Base-by-base conservation (phyloP, 2,888 invertebrate genomes). In the Melangyna quadrimaculata region DNA sequence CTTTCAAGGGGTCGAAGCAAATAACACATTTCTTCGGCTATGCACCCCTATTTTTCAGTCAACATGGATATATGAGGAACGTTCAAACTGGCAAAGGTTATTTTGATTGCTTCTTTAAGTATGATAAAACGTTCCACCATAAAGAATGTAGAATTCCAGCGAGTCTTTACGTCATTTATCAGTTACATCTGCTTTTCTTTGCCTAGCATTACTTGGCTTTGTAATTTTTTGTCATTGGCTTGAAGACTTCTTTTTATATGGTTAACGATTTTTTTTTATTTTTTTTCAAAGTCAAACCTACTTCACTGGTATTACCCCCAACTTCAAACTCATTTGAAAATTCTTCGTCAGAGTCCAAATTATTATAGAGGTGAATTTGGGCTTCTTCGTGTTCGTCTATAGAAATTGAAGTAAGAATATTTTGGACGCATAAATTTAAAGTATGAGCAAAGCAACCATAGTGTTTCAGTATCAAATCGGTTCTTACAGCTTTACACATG, bases 181-280 rank as follows among this genome's bases (percentile, higher is more conserved):
- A 63, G 17, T 5, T 29, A 48, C 4, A 72, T 48, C 8, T 19
- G 59, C 6, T 53, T 37, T 73, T 73, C 17, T 53, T 53, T 53
- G 14, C 63, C 53, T 19, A 40, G 37, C 63, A 73, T 73, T 12
- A 73, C 73, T 12, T 73, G 73, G 12, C 14, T 73, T 10, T 73
- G 51, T 2, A 51, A 29, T 40, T 40, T 37, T 32, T 73, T 72
- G 40, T 63, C 53, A 22, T 22, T 53, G 17, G 40, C 43, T 40
- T 51, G 61, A 3, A 40, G 51, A 14, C 48, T 73, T 51, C 51
- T 35, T 61, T 61, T 72, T 22, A 65, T 40, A 4, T 74, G 12
- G 3, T 35, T 37, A 17, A 69, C 51, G 1, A n/a, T n/a, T n/a
- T n/a, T n/a, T n/a, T n/a, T n/a, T n/a, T n/a, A n/a, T n/a, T n/a